Conservation (phyloP, 2,888 invertebrate genomes). For the Synanthedon vespiformis region DNA sequence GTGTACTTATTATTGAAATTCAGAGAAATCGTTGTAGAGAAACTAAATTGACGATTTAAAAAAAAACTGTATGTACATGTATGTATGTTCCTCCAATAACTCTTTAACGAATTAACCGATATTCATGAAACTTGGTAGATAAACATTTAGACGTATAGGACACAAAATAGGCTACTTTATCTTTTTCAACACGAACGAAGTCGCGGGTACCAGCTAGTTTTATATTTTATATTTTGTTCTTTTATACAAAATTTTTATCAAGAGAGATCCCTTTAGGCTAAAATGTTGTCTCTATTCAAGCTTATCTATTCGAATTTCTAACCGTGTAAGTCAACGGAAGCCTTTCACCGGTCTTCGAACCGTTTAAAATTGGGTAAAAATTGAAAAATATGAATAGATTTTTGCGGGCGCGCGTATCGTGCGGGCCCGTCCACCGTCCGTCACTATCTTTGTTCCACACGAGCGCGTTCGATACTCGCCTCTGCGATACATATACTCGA, state of each 20-base stretch:
- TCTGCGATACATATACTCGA: conserved; percentile 54
- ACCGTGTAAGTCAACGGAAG: neutral
- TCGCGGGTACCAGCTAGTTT: too few relatives aligned
- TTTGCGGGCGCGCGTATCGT: conserved; percentile 32
- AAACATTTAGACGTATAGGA: too few relatives aligned
- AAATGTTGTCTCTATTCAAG: neutral
- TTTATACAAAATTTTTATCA: neutral
- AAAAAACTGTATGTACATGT: too few relatives aligned
- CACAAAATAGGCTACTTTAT: too few relatives aligned
- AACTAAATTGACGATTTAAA: too few relatives aligned
- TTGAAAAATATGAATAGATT: conserved; percentile 57
- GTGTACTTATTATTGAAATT: too few relatives aligned
- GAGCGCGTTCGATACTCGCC: conserved; percentile 44
- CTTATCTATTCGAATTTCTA: neutral
- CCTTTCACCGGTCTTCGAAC: conserved; percentile 3
- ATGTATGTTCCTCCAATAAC: too few relatives aligned
- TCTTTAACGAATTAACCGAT: too few relatives aligned
- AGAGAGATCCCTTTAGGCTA: neutral
- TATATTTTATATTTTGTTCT: too few relatives aligned
- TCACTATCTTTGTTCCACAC: conserved; percentile 66
- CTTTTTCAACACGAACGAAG: too few relatives aligned
- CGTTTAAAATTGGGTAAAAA: conserved; percentile 26
- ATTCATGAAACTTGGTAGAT: too few relatives aligned
- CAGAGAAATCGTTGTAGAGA: too few relatives aligned
- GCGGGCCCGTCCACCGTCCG: conserved; percentile 47